phyloP scores from a whole-genome alignment of 2,797 vertebrate genomes.

The Trematomus bernacchii region DNA sequence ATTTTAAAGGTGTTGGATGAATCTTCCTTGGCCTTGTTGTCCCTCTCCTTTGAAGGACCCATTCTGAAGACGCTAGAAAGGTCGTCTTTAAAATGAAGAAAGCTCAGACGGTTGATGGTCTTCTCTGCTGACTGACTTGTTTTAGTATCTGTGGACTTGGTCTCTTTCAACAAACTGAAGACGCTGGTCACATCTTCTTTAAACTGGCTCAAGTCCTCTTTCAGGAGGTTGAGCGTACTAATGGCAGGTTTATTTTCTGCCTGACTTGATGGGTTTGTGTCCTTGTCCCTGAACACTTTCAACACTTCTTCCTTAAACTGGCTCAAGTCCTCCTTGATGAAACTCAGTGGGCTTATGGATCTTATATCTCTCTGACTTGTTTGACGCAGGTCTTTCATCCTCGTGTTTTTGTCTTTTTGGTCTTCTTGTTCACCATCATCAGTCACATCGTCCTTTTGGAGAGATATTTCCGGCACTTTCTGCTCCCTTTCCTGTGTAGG shows the following conservation, averaged over 20 bases:
- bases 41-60: slow-evolving; percentile 36
- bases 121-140: slow-evolving; percentile 13
- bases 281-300: slow-evolving; percentile 46
- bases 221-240: slow-evolving; percentile 42
- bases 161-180: slow-evolving; percentile 45
- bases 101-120: neutral
- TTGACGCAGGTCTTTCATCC: neutral
- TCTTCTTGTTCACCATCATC: neutral
- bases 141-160: slow-evolving; percentile 23
- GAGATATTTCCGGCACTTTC: neutral
- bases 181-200: slow-evolving; percentile 51
- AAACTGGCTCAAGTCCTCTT: slow-evolving; percentile 49
- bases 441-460: neutral
- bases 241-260: neutral
- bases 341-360: neutral
- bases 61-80: slow-evolving; percentile 54
- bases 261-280: neutral
- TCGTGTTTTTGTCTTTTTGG: neutral
- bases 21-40: slow-evolving; percentile 26
- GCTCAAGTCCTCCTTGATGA: slow-evolving; percentile 51
- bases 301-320: slow-evolving; percentile 40
- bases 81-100: slow-evolving; percentile 54
- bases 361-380: slow-evolving; percentile 4
- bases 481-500: slow-evolving; percentile 1
- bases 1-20: slow-evolving; percentile 3